Conservation (phyloP, 92 coral and sea anemone species). For the Porites rus region DNA sequence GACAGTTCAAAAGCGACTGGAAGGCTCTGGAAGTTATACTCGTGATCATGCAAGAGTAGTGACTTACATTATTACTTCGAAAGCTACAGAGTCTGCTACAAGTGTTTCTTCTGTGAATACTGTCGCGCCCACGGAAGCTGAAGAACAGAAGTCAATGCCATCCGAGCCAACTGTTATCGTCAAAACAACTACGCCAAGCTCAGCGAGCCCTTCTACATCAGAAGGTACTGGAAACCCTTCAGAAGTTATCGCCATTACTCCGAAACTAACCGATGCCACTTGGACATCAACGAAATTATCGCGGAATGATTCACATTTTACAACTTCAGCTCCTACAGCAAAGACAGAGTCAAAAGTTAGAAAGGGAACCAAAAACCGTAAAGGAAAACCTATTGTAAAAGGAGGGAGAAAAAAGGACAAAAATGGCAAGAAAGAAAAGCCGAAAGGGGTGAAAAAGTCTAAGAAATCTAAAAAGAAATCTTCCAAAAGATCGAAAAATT, state of each 20-base stretch:
- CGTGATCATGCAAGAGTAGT: too few relatives aligned
- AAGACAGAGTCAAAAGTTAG: not conserved
- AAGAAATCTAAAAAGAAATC: constrained; percentile 14
- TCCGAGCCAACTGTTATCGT: too few relatives aligned
- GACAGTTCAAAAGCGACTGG: too few relatives aligned
- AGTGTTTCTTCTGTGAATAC: too few relatives aligned
- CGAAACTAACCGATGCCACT: not conserved
- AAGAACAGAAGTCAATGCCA: too few relatives aligned
- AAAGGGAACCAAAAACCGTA: not conserved
- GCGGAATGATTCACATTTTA: not conserved
- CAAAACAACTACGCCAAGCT: too few relatives aligned
- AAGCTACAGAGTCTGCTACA: too few relatives aligned
- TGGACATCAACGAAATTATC: not conserved
- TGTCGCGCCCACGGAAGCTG: too few relatives aligned
- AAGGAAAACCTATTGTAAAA: not conserved
- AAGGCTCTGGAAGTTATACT: too few relatives aligned
- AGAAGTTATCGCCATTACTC: not conserved
- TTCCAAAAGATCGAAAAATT: not conserved
- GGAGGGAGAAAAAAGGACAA: not conserved
- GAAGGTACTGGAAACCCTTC: too few relatives aligned
- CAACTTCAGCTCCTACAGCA: constrained; percentile 2
- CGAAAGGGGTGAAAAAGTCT: constrained; percentile 9
- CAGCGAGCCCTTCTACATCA: too few relatives aligned
- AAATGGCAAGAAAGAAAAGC: not conserved
- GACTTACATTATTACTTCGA: too few relatives aligned